These are phyloP conservation scores for Xiphophorus birchmanni DNA, from an alignment of 2,797 vertebrate species.

Conservation along the genomic window DNA sequence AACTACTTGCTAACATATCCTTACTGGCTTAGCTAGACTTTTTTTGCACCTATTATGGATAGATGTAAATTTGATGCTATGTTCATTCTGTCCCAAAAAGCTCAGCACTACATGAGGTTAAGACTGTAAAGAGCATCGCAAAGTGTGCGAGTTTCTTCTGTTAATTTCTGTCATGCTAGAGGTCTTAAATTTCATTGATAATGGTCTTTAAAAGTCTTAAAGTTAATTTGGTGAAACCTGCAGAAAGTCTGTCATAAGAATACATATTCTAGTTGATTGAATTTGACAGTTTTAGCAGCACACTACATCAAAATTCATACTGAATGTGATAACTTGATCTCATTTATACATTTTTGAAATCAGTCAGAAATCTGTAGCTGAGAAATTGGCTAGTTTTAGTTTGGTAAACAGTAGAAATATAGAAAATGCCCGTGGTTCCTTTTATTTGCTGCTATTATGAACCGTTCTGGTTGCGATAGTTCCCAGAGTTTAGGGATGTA, in stretches of 20 bases:
- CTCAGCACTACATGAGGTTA: too few relatives aligned
- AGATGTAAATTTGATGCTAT: too few relatives aligned
- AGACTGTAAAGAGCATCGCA: too few relatives aligned
- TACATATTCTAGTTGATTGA: background rate
- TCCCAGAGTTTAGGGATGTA: constrained; percentile 31
- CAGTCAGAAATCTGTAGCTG: background rate
- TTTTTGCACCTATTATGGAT: too few relatives aligned
- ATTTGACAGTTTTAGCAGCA: background rate
- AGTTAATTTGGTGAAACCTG: too few relatives aligned
- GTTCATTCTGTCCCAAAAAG: too few relatives aligned
- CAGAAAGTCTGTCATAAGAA: background rate
- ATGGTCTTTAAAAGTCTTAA: too few relatives aligned
- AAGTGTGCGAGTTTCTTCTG: too few relatives aligned
- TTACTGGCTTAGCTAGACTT: too few relatives aligned
- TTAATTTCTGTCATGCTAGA: too few relatives aligned
- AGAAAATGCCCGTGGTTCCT: background rate
- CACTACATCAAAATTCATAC: background rate
- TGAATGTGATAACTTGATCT: background rate
- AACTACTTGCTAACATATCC: too few relatives aligned
- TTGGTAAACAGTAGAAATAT: background rate
- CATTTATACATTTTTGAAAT: background rate
- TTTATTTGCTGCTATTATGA: constrained; percentile 22
- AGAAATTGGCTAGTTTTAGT: background rate
- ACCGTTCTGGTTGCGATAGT: background rate
- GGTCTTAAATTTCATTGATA: too few relatives aligned